A percentile compares a stretch with the other conserved stretches of the same genome.
Conservation (phyloP, 2,113 vertebrate genomes). For the Ranitomeya variabilis region DNA sequence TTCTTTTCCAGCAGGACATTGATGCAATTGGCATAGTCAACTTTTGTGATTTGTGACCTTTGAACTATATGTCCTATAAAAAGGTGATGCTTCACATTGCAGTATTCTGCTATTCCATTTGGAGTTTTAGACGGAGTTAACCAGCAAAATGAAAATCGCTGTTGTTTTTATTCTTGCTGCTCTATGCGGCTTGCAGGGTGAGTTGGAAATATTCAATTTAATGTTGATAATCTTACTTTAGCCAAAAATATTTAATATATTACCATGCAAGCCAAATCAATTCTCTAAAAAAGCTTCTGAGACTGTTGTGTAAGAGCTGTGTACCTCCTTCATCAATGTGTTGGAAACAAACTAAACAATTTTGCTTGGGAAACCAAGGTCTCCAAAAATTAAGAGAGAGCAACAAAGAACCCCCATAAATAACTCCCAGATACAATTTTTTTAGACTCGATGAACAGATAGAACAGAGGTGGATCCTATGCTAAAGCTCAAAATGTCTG, state of each 20-base stretch:
- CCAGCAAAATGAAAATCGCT: conserved; percentile 47
- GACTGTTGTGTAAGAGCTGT: not conserved
- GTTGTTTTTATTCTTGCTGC: conserved; percentile 41
- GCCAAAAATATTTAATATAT: not conserved
- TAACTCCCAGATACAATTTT: not conserved
- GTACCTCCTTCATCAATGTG: not conserved
- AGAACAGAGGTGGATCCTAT: not conserved
- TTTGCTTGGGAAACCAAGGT: not conserved
- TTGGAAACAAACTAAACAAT: not conserved
- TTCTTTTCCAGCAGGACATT: conserved; percentile 6
- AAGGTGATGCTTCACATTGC: not conserved
- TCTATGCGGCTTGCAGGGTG: conserved; percentile 35
- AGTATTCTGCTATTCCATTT: not conserved
- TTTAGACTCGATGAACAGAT: not conserved
- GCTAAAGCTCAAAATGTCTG: not conserved
- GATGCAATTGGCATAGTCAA: not conserved
- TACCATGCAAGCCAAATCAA: not conserved
- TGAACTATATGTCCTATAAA: conserved; percentile 32
- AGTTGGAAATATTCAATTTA: not conserved
- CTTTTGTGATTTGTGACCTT: conserved; percentile 20
- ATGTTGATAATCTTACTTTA: not conserved
- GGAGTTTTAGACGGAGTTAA: not conserved
- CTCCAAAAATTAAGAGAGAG: not conserved
- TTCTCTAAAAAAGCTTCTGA: not conserved
- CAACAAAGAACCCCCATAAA: not conserved